phyloP scores from a whole-genome alignment of 2,888 invertebrate genomes.

The Drosophila paramelanica region DNA sequence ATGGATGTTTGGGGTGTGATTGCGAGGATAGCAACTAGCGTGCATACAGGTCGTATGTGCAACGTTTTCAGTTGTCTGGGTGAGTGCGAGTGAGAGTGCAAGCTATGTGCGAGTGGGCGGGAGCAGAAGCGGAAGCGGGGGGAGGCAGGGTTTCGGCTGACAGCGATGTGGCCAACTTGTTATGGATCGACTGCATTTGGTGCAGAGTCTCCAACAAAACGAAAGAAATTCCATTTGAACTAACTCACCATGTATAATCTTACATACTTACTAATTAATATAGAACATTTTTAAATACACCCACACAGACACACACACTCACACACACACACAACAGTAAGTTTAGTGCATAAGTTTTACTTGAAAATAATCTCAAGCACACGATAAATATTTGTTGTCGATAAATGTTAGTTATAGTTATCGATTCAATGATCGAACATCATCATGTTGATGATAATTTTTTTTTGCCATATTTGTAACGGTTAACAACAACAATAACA shows the following conservation, averaged over 20 bases:
- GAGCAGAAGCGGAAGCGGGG: not conserved
- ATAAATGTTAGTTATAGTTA: slow-evolving; percentile 66
- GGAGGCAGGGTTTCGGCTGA: not conserved
- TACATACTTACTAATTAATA: slow-evolving; percentile 33
- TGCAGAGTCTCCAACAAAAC: slow-evolving; percentile 40
- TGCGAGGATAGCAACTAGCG: slow-evolving; percentile 70
- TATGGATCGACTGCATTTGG: slow-evolving; percentile 51
- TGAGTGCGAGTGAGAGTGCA: slow-evolving; percentile 38
- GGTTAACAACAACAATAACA: slow-evolving; percentile 53
- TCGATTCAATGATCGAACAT: slow-evolving; percentile 44
- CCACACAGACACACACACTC: slow-evolving; percentile 11
- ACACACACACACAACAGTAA: slow-evolving; percentile 27
- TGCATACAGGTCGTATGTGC: slow-evolving; percentile 77
- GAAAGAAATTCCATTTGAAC: slow-evolving; percentile 38
- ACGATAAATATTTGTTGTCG: slow-evolving; percentile 18
- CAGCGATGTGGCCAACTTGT: slow-evolving; percentile 57
- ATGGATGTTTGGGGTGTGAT: slow-evolving; percentile 44
- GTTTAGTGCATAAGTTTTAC: slow-evolving; percentile 64
- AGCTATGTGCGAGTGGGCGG: not conserved
- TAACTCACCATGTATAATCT: slow-evolving; percentile 59
- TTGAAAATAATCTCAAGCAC: slow-evolving; percentile 21
- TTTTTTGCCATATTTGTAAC: slow-evolving; percentile 73
- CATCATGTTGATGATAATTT: slow-evolving; percentile 46
- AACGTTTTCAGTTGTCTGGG: slow-evolving; percentile 73
- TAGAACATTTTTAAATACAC: slow-evolving; percentile 14